phyloP scores from a whole-genome alignment of 2,888 invertebrate species.

The Leptinotarsa haldemani region DNA sequence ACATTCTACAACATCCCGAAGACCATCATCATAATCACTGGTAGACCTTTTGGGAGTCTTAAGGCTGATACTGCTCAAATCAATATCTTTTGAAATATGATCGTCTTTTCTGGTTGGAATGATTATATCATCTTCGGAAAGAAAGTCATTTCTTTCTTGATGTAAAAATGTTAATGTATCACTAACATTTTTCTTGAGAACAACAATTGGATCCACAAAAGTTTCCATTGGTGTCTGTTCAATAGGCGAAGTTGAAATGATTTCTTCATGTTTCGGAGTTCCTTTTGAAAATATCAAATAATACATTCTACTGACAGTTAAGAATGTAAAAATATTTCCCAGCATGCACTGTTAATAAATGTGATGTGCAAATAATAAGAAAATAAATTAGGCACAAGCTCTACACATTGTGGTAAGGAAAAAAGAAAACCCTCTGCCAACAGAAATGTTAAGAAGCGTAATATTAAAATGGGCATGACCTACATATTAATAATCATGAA shows the following conservation, averaged over 20 bases:
- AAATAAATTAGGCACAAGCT: conserved; percentile 40
- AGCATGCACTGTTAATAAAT: conserved; percentile 44
- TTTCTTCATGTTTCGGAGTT: conserved; percentile 47
- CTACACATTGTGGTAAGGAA: conserved; percentile 41
- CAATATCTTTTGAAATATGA: conserved; percentile 61
- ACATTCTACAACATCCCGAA: conserved; percentile 49
- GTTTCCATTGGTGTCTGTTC: conserved; percentile 39
- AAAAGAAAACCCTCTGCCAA: conserved; percentile 39
- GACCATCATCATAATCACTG: conserved; percentile 44
- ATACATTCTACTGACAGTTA: conserved; percentile 50
- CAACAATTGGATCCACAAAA: conserved; percentile 55
- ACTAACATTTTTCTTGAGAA: conserved; percentile 61
- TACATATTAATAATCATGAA: conserved; percentile 32
- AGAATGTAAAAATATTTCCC: conserved; percentile 37
- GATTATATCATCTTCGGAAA: conserved; percentile 63
- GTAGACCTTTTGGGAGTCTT: conserved; percentile 52
- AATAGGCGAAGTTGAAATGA: conserved; percentile 55
- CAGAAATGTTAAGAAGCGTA: conserved; percentile 41
- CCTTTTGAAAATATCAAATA: conserved; percentile 55
- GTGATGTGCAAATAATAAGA: conserved; percentile 47
- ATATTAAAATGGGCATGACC: conserved; percentile 63
- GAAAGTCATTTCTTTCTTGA: conserved; percentile 65
- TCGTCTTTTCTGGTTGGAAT: conserved; percentile 64
- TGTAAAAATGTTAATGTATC: conserved; percentile 64
- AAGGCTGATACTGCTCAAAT: conserved; percentile 57